A percentile compares a stretch with the other conserved stretches of the same genome.
phyloP scores from a whole-genome alignment of 2,113 vertebrate species.

The Ictidomys tridecemlineatus region DNA sequence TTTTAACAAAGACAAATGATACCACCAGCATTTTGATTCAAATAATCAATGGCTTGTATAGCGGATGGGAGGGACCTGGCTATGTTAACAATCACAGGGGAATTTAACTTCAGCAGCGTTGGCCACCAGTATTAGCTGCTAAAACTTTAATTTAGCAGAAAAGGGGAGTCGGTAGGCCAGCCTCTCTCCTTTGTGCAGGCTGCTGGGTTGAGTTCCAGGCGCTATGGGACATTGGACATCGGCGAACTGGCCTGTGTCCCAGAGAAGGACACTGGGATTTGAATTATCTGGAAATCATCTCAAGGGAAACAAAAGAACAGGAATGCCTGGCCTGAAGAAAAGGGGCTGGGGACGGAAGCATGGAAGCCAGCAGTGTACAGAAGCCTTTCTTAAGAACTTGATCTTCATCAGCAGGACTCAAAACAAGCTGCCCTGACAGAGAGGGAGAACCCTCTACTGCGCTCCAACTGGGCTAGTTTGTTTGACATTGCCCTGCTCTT shows the following conservation, averaged over 20 bases:
- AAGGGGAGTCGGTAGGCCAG: background rate
- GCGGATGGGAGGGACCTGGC: background rate
- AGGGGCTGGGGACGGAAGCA: background rate
- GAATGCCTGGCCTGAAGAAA: background rate
- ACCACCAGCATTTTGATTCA: conserved; percentile 41
- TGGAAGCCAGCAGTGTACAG: background rate
- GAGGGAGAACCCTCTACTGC: background rate
- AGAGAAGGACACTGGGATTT: background rate
- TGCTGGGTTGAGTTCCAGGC: background rate
- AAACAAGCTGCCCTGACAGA: background rate
- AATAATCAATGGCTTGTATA: conserved; percentile 52
- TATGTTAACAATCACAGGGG: background rate
- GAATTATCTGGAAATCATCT: background rate
- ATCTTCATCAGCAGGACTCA: background rate
- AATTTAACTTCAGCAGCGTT: background rate
- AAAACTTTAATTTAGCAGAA: background rate
- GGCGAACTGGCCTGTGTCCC: background rate
- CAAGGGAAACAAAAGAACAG: background rate
- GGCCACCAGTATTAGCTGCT: background rate
- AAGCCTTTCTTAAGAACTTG: background rate
- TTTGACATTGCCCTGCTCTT: background rate
- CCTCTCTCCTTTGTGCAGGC: too few relatives aligned
- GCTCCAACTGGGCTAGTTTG: background rate
- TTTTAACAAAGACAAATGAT: conserved; percentile 70
- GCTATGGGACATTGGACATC: background rate